Base-by-base conservation (phyloP, 2,888 invertebrate genomes). In the Cryptocheilus praepositus region DNA sequence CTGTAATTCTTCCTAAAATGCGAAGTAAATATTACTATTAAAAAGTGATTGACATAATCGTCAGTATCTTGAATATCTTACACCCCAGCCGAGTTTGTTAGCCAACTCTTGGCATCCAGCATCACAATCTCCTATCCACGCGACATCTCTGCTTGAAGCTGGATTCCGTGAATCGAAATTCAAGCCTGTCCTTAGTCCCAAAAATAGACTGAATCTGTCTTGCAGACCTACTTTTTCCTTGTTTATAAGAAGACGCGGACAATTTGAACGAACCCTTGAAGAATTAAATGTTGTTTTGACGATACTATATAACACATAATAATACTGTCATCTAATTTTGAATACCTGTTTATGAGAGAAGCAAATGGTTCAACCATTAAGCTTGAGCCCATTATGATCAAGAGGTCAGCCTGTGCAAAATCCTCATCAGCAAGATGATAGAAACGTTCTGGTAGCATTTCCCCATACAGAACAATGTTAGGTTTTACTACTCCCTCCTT, bases 391-490 rank as follows among this genome's bases (percentile, higher is more conserved):
- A 99, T 94, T 25, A 99, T 94, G 64, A 99, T 95, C 22, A 99
- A 91, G 82, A 98, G 90, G 89, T 98, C 98, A 86, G 98, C 98
- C 65, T 94, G 90, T 51, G 92, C 90, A 85, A 98, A 96, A 89
- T 98, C 98, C 79, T 90, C 89, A 21, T 91, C 90, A 11, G 94
- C 91, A 73, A 92, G 91, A 5, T 88, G 85, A 79, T 95, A 94
- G 86, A 98, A 98, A 74, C 93, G 91, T 0, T 91, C 89, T 0
- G 98, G 98, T 16, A 98, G 91, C 85, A 92, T 92, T 90, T 98
- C 98, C 0, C 98, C 98, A 89, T 98, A 99, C 90, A 99, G 98
- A 15, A 98, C 95, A 79, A 99, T 96, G 84, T 98, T 98, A 8
- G 98, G 98, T 88, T 98, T 98, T 0, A 98, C 95, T 4, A 97